Evolutionary conservation across 53 echinoderm and acorn worm species (phyloP), one percentile per base, ranked within the genome.

Genomic region (Echinarachnius parma): DNA sequence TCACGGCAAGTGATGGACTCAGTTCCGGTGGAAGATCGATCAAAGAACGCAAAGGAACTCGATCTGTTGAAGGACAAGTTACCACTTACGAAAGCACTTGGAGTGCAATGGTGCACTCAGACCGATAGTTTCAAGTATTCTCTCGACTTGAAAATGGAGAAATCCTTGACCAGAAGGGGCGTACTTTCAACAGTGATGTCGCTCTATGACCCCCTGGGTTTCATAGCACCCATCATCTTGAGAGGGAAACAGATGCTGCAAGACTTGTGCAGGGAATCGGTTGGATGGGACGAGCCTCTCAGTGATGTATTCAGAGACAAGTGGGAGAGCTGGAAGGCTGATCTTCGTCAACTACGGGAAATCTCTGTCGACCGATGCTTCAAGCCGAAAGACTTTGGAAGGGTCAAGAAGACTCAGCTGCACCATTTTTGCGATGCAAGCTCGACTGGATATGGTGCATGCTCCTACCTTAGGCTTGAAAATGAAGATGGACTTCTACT

Each of bases 391-490:
- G 42, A 60, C 61, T 78, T 77, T 46, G 78, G 60, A 28, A 25
- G 57, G 18, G 52, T 86, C 1, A 28, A 61, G 33, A 15, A 49
- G 1, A 32, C 44, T 14, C 49, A 86, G 59, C 32, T 81, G 11
- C 86, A 81, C 35, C 84, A 84, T 39, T 89, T 89, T 63, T 61
- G 69, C 10, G 84, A 89, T 69, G 89, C 84, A 4, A 83, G 84
- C 39, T 46, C 69, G 3, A 19, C 3, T 2, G 82, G 78, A 9
- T 72, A 72, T 35, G 81, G 81, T 9, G 27, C 31, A 21, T 81
- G 81, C 26, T 26, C 72, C 0, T 75, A 84, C 64, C 54, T 84
- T 48, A 66, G 48, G 18, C 1, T 66, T 0, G 24, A 0, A 1
- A 31, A 66, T 44, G 19, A 2, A 15, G 65, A 57, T 30, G 77